Percentiles rank a stretch among this genome's conserved stretches.
phyloP scores from a whole-genome alignment of 2,888 invertebrate species.

The Scrobipalpa costella region DNA sequence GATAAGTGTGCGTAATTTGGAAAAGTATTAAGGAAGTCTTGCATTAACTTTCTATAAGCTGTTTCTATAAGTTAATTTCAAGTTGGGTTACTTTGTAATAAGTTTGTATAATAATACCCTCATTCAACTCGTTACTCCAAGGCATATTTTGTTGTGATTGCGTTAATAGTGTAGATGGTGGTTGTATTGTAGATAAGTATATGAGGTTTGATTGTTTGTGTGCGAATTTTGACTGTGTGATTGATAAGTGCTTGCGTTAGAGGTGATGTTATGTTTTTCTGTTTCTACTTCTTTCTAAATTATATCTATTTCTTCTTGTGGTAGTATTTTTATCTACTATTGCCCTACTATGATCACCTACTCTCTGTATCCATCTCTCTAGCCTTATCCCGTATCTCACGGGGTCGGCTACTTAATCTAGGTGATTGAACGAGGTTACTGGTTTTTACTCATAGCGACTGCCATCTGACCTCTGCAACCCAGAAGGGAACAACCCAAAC shows the following conservation, averaged over 20 bases:
- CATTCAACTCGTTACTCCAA: neutral
- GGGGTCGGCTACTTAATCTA: no score
- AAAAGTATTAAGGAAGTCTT: constrained; percentile 24
- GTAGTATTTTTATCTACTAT: constrained; percentile 29
- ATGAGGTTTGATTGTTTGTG: neutral
- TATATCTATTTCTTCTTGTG: constrained; percentile 21
- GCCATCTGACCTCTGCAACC: no score
- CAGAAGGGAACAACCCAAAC: no score
- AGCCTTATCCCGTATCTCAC: no score
- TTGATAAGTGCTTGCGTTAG: no score
- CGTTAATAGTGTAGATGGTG: no score
- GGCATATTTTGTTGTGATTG: neutral
- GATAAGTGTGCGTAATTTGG: constrained; percentile 19
- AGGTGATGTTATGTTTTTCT: no score
- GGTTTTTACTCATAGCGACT: no score
- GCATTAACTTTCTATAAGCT: constrained; percentile 12
- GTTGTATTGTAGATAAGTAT: no score
- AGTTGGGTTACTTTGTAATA: constrained; percentile 8
- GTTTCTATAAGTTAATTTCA: constrained; percentile 7
- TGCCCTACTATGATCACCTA: constrained; percentile 27
- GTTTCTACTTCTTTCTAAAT: neutral
- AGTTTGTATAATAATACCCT: neutral
- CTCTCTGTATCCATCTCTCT: no score
- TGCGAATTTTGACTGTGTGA: no score
- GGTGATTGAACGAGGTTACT: no score